Evolutionary conservation across 2,113 vertebrate species (phyloP).

Genomic region (Chelonoidis abingdonii): DNA sequence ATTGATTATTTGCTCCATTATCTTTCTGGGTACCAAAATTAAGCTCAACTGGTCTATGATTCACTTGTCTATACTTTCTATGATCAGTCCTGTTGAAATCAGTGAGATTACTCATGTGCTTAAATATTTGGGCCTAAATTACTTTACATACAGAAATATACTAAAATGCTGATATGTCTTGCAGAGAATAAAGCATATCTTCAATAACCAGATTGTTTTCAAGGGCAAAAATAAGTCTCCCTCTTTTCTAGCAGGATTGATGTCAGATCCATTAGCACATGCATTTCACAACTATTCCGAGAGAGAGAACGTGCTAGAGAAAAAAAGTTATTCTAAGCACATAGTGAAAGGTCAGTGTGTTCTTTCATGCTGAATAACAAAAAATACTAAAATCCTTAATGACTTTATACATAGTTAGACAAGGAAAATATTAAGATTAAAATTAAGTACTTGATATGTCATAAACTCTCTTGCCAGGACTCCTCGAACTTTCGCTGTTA

Average conservation of each 20-base stretch:
- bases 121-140: background rate
- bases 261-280: background rate
- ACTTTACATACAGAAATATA: background rate
- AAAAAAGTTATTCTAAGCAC: background rate
- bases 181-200: background rate
- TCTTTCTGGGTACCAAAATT: background rate
- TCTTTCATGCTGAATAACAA: background rate
- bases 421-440: background rate
- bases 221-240: background rate
- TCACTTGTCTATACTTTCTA: background rate
- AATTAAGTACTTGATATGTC: background rate
- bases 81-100: background rate
- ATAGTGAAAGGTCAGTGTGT: background rate
- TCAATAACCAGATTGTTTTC: background rate
- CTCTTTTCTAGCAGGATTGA: background rate
- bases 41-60: background rate
- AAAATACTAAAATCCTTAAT: background rate
- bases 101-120: background rate
- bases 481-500: constrained; percentile 11
- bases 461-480: background rate
- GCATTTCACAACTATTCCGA: background rate
- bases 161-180: background rate
- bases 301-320: background rate
- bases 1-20: background rate
- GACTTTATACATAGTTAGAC: background rate